A percentile compares a stretch with the other conserved stretches of the same genome.
These are phyloP conservation scores for Oreohelix idahoensis DNA, from an alignment of 1,140 invertebrate genomes.

Conservation along the genomic window DNA sequence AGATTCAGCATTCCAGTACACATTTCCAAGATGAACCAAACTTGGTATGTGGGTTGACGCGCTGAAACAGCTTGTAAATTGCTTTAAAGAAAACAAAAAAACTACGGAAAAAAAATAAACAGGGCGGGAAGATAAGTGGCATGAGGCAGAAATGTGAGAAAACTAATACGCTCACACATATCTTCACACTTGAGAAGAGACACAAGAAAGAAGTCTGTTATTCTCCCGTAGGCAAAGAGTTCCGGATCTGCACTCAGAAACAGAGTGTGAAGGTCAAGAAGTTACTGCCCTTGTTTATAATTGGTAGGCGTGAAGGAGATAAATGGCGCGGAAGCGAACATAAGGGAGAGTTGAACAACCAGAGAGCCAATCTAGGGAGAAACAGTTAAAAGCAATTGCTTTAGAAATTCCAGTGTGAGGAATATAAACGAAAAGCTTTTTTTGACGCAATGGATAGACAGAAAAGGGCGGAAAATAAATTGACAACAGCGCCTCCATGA, in stretches of 20 bases:
- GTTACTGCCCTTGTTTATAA: conserved; percentile 6
- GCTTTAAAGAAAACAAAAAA: neutral
- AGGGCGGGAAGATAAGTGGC: neutral
- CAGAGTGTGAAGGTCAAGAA: conserved; percentile 2
- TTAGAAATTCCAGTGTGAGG: no score
- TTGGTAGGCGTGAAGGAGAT: conserved; percentile 1
- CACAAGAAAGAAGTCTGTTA: neutral
- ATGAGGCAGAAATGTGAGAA: conserved; percentile 1
- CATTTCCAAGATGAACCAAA: no score
- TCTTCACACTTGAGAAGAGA: neutral
- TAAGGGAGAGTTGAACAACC: neutral
- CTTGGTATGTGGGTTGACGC: no score
- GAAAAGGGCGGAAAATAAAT: no score
- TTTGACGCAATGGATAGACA: no score
- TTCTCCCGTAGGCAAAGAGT: neutral
- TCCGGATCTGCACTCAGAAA: neutral
- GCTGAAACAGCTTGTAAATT: no score
- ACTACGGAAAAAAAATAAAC: neutral
- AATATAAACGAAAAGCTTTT: no score
- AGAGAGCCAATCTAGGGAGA: neutral
- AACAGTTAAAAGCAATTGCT: no score
- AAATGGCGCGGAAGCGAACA: neutral
- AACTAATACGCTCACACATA: conserved; percentile 6
- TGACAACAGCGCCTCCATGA: no score
- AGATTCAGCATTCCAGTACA: no score